Percentiles rank a stretch among this genome's conserved stretches.
Evolutionary conservation across 2,888 invertebrate species (phyloP).

Genomic region (Chrysotoxum bicinctum): DNA sequence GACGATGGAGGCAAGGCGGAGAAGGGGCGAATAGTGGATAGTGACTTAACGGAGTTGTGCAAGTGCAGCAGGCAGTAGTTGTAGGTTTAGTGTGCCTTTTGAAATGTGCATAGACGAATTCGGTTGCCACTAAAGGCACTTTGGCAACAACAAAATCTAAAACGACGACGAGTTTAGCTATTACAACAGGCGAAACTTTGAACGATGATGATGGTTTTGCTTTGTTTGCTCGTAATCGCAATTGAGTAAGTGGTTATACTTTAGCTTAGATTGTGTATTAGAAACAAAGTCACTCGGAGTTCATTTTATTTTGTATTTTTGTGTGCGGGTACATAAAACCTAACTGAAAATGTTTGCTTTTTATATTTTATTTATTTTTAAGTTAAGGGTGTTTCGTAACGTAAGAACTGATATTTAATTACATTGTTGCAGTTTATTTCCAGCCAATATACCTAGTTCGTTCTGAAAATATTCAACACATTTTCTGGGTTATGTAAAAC

Average conservation of each 20-base stretch:
- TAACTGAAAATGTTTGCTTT: not conserved
- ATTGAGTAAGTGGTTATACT: slow-evolving; percentile 31
- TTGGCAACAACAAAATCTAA: slow-evolving; percentile 2
- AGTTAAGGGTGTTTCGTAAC: slow-evolving; percentile 48
- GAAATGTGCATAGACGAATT: slow-evolving; percentile 37
- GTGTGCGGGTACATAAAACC: not conserved
- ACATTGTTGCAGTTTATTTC: slow-evolving; percentile 51
- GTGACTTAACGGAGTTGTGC: slow-evolving; percentile 56
- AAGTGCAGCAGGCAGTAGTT: slow-evolving; percentile 33
- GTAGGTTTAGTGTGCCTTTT: slow-evolving; percentile 7
- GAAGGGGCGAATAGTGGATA: not conserved
- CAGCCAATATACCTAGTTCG: not conserved
- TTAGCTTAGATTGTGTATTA: slow-evolving; percentile 11
- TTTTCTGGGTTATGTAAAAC: slow-evolving; percentile 40
- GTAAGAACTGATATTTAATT: slow-evolving; percentile 24
- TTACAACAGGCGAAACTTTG: slow-evolving; percentile 23
- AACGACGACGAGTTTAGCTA: not conserved
- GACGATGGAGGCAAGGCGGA: not conserved
- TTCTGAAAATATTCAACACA: not conserved
- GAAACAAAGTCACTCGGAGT: slow-evolving; percentile 31
- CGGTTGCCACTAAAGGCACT: not conserved
- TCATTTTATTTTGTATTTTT: not conserved
- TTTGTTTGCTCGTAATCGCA: slow-evolving; percentile 26
- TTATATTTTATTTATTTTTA: not conserved
- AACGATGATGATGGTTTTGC: slow-evolving; percentile 27